Conservation (phyloP, 2,888 invertebrate species). For the Nycteola revayana region DNA sequence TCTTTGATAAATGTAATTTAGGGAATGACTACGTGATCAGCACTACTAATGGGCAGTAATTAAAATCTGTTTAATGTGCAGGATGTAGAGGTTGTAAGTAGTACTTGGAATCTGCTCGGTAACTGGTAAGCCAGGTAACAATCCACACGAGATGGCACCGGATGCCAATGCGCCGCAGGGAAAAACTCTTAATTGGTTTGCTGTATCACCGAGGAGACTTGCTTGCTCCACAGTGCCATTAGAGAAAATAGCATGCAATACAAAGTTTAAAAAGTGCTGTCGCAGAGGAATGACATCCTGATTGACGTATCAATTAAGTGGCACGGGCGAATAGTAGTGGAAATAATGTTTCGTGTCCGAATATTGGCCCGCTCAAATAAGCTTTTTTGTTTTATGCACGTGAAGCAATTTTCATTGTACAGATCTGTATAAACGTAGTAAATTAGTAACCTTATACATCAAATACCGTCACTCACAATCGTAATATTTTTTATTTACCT, state of each 20-base stretch:
- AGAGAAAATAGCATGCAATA: conserved; percentile 41
- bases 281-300: conserved; percentile 21
- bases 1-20: too few relatives aligned
- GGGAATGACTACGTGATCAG: too few relatives aligned
- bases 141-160: conserved; percentile 46
- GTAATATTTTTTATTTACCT: too few relatives aligned
- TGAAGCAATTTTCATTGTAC: too few relatives aligned
- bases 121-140: conserved; percentile 33
- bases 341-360: conserved; percentile 4
- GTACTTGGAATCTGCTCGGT: conserved; percentile 27
- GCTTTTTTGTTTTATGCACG: too few relatives aligned
- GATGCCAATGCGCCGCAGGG: conserved; percentile 51
- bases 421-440: too few relatives aligned
- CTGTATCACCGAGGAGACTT: conserved; percentile 39
- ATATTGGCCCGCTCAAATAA: conserved; percentile 2
- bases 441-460: too few relatives aligned
- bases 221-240: conserved; percentile 29
- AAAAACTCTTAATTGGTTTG: conserved; percentile 67
- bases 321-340: conserved; percentile 8
- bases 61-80: conserved; percentile 25
- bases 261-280: conserved; percentile 16
- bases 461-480: too few relatives aligned
- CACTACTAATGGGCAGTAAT: conserved; percentile 9
- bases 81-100: conserved; percentile 26
- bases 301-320: conserved; percentile 28